Evolutionary conservation across 2,888 invertebrate species (phyloP).

Genomic region (Sipha maydis): DNA sequence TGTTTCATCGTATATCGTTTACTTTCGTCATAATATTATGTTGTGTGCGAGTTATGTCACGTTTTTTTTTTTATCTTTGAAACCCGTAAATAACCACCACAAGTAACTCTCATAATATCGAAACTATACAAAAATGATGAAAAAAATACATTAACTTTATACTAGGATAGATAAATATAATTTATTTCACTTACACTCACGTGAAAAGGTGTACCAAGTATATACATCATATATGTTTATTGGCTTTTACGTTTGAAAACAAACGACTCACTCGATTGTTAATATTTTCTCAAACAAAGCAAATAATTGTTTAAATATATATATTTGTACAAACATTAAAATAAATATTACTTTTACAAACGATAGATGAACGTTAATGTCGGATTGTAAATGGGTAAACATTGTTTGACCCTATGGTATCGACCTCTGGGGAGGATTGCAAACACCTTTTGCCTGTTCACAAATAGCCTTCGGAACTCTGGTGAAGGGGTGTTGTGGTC

Average conservation of each 20-base stretch:
- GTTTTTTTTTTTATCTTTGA: too few species aligned
- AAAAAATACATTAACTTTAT: too few species aligned
- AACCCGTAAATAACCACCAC: too few species aligned
- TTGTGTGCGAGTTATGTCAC: too few species aligned
- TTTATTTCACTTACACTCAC: neutral
- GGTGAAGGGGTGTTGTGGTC: constrained; percentile 18
- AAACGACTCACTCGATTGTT: neutral
- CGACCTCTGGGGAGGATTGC: constrained; percentile 17
- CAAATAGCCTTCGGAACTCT: constrained; percentile 37
- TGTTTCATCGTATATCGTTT: too few species aligned
- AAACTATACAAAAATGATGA: too few species aligned
- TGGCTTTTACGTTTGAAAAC: neutral
- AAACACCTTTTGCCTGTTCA: constrained; percentile 50
- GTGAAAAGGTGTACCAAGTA: neutral
- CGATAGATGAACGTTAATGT: neutral
- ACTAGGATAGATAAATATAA: too few species aligned
- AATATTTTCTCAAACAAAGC: neutral
- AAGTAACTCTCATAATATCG: too few species aligned
- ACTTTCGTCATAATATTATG: too few species aligned
- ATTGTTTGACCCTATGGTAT: constrained; percentile 34
- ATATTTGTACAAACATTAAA: neutral
- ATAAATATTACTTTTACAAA: constrained; percentile 18
- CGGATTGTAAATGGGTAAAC: constrained; percentile 16
- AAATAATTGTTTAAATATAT: neutral
- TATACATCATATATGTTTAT: neutral